Evolutionary conservation across 1,140 invertebrate species (phyloP), one percentile per base, ranked within the genome.

Genomic region (Forficula auricularia): DNA sequence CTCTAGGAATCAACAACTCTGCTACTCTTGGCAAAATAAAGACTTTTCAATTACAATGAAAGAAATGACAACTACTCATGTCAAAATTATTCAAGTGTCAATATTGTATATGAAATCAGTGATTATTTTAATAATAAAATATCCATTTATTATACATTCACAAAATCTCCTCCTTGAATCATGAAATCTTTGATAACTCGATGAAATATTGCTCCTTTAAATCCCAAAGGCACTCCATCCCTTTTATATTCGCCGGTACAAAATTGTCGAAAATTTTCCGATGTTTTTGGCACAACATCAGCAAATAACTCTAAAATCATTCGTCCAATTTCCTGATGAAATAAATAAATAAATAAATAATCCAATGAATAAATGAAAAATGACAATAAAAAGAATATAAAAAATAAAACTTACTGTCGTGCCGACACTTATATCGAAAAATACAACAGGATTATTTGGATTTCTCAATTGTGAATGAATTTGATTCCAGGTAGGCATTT

Each of bases 151-250:
- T 65, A 73, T 74, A 90, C 87, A 72, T 91, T 90, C 1, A 94
- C 81, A 75, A 98, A 98, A 67, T 99, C 95, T 14, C 95, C 95
- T 43, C 94, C 94, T 75, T 98, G 92, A 52, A 98, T 91, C 92
- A 98, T 98, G 54, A 88, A 87, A 63, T 85, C 92, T 67, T 98
- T 98, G 40, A 98, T 98, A 32, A 99, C 91, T 62, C 95, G 70
- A 62, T 99, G 96, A 65, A 99, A 99, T 57, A 81, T 80, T 20
- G 82, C 83, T 48, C 88, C 87, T 67, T 98, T 98, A 57, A 85
- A 99, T 19, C 94, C 91, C 19, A 94, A 71, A 1, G 92, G 90
- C n/a, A 98, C 87, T 16, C 85, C 86, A 57, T 98, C 94, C 51
- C 77, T 68, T 50, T 78, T 69, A 47, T 74, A 78, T 67, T 99